Base-by-base conservation (phyloP, 2,113 vertebrate genomes). In the Delphinapterus leucas region DNA sequence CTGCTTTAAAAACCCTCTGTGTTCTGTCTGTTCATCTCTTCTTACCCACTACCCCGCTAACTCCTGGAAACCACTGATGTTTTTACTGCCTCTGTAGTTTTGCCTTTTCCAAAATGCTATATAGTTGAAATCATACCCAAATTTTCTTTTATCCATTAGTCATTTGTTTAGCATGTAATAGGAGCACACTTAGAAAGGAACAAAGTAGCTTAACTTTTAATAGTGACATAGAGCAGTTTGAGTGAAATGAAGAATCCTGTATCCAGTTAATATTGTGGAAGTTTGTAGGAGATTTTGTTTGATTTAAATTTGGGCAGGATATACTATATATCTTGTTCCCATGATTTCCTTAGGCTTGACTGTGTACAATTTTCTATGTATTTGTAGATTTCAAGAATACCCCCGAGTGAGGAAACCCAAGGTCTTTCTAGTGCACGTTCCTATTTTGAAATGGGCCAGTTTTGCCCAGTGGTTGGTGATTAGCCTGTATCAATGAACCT, bases 391-490 rank as follows among this genome's bases (percentile, higher is more conserved):
- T 95, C n/a, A 93, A 63, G 83, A 36, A 47, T n/a, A 94, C 15
- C 38, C 38, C 74, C 94, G 79, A 63, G 25, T 96, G 65, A 95
- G 77, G 60, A 98, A 96, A 90, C 61, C 49, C 88, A 96, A 90
- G 87, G n/a, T 74, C 96, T 98, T 96, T 70, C 70, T 86, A 93
- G 8, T 44, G 68, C 28, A 77, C 88, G 92, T 26, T 96, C 14
- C 98, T 97, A 8, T 97, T 80, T 8, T 97, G 58, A 74, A 55
- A 55, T 96, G 55, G 71, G 65, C 90, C n/a, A 6, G 14, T 83
- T 93, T 92, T 86, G 36, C 26, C 14, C 58, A 65, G 58, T 88
- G 70, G 55, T 36, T 95, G 31, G n/a, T 92, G 60, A 61, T 76
- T 76, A 88, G 58, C n/a, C 63, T 73, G 9, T 53, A 20, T 84